A percentile compares a stretch with the other conserved stretches of the same genome.
phyloP scores from a whole-genome alignment of 30 jellyfish, hydroid and myxozoan genomes.

The Aurelia sp. region DNA sequence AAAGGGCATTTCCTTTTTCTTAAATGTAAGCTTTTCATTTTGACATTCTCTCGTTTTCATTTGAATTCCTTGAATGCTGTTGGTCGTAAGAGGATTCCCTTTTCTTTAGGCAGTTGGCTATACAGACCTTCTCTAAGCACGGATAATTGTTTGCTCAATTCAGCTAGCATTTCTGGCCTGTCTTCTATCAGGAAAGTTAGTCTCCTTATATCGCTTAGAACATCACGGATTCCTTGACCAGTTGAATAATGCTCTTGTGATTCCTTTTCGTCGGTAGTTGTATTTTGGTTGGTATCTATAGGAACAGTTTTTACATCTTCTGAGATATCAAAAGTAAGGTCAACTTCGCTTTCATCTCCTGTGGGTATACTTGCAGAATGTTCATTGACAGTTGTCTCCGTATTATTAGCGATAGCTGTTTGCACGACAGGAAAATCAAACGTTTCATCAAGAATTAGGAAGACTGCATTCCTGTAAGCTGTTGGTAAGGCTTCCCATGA shows the following conservation, averaged over 20 bases:
- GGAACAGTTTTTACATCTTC: not conserved
- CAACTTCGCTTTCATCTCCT: too few species aligned
- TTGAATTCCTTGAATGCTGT: too few species aligned
- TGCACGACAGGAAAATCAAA: not conserved
- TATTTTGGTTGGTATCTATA: not conserved
- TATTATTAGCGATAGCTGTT: too few species aligned
- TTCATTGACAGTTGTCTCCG: too few species aligned
- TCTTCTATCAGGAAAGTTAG: constrained; percentile 39
- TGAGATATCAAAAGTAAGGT: too few species aligned
- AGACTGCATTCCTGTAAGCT: constrained; percentile 28
- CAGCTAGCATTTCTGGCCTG: not conserved
- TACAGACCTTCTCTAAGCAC: not conserved
- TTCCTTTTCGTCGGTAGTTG: not conserved
- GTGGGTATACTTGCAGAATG: too few species aligned
- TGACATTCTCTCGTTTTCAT: not conserved
- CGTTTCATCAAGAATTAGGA: constrained; percentile 28
- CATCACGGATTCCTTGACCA: constrained; percentile 27
- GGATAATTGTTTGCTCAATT: not conserved
- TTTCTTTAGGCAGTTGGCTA: constrained; percentile 15
- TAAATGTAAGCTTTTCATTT: not conserved
- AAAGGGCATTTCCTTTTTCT: constrained; percentile 10
- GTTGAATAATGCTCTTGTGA: not conserved
- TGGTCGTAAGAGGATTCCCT: constrained; percentile 30
- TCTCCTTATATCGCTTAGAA: constrained; percentile 22
- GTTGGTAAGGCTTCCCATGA: constrained; percentile 39